These are phyloP conservation scores for Temnopleurus reevesii DNA, from an alignment of 53 echinoderm and acorn worm genomes.

Conservation along the genomic window DNA sequence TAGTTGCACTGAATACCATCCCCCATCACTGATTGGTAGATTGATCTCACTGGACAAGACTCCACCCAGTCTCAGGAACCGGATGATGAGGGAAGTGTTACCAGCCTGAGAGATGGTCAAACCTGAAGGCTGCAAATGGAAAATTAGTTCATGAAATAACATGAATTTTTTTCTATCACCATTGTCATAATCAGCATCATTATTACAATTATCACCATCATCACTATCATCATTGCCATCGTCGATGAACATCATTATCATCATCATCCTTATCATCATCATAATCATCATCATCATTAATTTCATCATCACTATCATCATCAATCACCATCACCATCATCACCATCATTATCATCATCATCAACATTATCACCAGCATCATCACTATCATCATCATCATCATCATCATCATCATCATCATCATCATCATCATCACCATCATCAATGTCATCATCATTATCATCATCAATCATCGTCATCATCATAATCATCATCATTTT, in stretches of 20 bases:
- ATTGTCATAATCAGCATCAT: no score
- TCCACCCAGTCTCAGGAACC: conserved; percentile 74
- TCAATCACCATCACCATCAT: conserved; percentile 31
- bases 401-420: conserved; percentile 40
- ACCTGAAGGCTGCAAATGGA: conserved; percentile 75
- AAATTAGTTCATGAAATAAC: no score
- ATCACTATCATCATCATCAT: conserved; percentile 46
- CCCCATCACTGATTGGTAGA: conserved; percentile 69
- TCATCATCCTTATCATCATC: no score
- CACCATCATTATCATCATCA: background rate
- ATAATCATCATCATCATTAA: no score
- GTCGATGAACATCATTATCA: background rate
- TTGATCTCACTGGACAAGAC: conserved; percentile 71
- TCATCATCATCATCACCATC: conserved; percentile 42
- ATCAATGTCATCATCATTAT: no score
- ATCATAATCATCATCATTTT: no score
- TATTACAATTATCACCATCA: no score
- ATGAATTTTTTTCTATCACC: no score
- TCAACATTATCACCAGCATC: conserved; percentile 2
- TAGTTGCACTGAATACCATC: conserved; percentile 77
- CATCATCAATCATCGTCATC: no score
- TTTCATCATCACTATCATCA: no score
- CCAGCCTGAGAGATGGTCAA: conserved; percentile 69
- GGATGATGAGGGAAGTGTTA: conserved; percentile 68
- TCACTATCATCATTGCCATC: conserved; percentile 21